phyloP scores from a whole-genome alignment of 2,888 invertebrate genomes.

The Epinotia brunnichana region DNA sequence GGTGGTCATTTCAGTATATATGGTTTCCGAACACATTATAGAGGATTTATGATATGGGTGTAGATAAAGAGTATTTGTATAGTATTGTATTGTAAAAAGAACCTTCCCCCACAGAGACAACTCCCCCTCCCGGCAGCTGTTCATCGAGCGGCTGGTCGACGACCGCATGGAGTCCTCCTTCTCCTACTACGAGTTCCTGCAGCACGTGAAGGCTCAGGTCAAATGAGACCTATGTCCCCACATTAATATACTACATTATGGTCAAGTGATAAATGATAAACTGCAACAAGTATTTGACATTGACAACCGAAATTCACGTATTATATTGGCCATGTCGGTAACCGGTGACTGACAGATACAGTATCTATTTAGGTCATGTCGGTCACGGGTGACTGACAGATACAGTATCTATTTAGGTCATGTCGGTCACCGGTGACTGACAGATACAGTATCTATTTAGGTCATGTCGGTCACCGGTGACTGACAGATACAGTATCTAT shows the following conservation, averaged over 20 bases:
- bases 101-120: constrained; percentile 89
- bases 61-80: too few relatives aligned
- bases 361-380: background rate
- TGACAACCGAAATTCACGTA: background rate
- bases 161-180: constrained; percentile 97
- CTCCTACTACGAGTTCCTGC: constrained; percentile 99
- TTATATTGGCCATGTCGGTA: background rate
- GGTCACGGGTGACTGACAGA: too few relatives aligned
- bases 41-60: too few relatives aligned
- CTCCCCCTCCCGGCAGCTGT: constrained; percentile 90
- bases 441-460: too few relatives aligned
- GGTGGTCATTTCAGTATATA: too few relatives aligned
- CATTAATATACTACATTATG: background rate
- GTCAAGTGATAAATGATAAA: background rate
- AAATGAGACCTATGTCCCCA: constrained; percentile 84
- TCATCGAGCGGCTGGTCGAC: constrained; percentile 95
- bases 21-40: too few relatives aligned
- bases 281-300: background rate
- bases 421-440: too few relatives aligned
- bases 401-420: too few relatives aligned
- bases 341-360: too few relatives aligned
- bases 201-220: constrained; percentile 95
- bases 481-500: too few relatives aligned
- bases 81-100: too few relatives aligned
- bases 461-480: background rate